A percentile compares a stretch with the other conserved stretches of the same genome.
These are phyloP conservation scores for Drosophila ochracea DNA, from an alignment of 2,888 invertebrate species.

Conservation along the genomic window DNA sequence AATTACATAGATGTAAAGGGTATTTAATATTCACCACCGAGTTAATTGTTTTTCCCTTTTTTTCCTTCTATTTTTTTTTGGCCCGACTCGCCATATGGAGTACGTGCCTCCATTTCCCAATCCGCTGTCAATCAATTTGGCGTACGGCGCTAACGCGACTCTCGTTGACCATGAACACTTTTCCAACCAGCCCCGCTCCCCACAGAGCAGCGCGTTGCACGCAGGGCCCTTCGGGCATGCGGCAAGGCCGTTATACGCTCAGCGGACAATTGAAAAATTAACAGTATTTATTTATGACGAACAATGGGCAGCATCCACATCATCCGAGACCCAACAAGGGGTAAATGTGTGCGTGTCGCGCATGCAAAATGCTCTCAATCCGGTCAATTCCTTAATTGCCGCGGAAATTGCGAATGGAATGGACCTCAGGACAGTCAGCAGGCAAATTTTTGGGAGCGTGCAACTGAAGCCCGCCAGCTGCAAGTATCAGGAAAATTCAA, in stretches of 20 bases:
- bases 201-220: constrained; percentile 1
- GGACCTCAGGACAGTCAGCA: constrained; percentile 59
- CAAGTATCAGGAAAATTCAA: constrained; percentile 24
- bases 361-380: constrained; percentile 60
- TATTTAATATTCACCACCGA: not conserved
- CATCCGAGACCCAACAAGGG: not conserved
- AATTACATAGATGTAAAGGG: not conserved
- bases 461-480: not conserved
- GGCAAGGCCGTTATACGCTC: constrained; percentile 61
- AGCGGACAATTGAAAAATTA: constrained; percentile 76
- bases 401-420: constrained; percentile 72
- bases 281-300: constrained; percentile 80
- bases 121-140: constrained; percentile 57
- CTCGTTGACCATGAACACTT: constrained; percentile 29
- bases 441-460: constrained; percentile 5
- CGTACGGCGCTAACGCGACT: constrained; percentile 38
- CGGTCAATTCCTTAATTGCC: constrained; percentile 70
- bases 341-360: constrained; percentile 55
- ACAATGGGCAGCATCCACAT: constrained; percentile 36
- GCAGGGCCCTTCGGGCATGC: constrained; percentile 24
- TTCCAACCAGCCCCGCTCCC: not conserved
- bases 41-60: not conserved
- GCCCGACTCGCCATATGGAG: constrained; percentile 35
- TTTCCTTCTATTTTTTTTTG: not conserved
- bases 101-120: constrained; percentile 57